A percentile compares a stretch with the other conserved stretches of the same genome.
Evolutionary conservation across 2,113 vertebrate genomes (phyloP).

Genomic region (Hemichromis elongatus): DNA sequence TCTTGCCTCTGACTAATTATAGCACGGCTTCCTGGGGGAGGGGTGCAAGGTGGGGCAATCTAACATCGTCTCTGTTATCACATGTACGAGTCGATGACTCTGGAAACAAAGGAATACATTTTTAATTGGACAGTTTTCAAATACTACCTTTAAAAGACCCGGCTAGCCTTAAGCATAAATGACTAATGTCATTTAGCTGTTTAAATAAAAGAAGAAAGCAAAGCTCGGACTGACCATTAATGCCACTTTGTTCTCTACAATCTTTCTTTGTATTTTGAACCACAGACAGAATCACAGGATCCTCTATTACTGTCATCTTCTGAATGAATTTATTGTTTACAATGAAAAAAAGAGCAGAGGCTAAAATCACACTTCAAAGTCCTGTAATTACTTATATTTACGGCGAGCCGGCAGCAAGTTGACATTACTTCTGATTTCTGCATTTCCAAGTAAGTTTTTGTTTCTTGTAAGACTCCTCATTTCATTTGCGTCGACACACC

Average conservation of each 20-base stretch:
- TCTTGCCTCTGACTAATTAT: constrained; percentile 47
- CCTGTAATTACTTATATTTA: too few relatives aligned
- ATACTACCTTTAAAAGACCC: neutral
- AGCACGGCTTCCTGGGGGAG: neutral
- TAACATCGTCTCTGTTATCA: too few relatives aligned
- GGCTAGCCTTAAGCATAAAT: neutral
- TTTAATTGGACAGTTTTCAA: neutral
- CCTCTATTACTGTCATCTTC: too few relatives aligned
- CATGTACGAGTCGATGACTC: neutral
- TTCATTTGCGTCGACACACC: neutral
- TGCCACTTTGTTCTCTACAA: too few relatives aligned
- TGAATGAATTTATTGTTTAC: neutral
- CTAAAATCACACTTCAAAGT: neutral
- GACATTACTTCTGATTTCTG: neutral
- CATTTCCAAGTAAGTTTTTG: too few relatives aligned
- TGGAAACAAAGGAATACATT: neutral
- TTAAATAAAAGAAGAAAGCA: neutral
- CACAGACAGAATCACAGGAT: neutral
- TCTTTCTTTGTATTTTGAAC: fast-evolving
- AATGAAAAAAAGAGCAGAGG: neutral
- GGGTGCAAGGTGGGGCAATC: fast-evolving
- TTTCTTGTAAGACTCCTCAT: neutral
- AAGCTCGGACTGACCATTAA: neutral
- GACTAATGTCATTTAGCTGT: neutral
- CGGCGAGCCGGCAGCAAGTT: too few relatives aligned